Base-by-base conservation (phyloP, 2,888 invertebrate genomes). In the Caenorhabditis panamensis region DNA sequence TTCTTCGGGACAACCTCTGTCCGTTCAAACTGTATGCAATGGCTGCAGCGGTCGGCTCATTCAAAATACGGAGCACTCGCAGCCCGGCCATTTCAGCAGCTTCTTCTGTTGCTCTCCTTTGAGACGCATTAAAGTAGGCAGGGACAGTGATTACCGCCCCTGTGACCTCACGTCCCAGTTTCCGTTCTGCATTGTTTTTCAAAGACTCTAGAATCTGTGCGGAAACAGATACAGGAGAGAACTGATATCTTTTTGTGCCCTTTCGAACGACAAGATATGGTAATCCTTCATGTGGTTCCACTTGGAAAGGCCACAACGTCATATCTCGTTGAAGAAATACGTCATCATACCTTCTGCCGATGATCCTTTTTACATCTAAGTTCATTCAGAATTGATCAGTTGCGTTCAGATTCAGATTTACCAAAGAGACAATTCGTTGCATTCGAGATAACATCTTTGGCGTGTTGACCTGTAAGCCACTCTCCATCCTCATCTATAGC, bases 101-200 rank as follows among this genome's bases (percentile, higher is more conserved):
- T 44, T 83, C 69, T 41, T 79, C 64, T 0, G 83, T 83, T 8
- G 77, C 80, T 58, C 66, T 68, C 31, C 79, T 41, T 53, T 83
- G 83, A 0, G 78, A 37, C 1, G 78, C 77, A n/a, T 68, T 78
- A 47, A 83, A 83, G 44, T 83, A 81, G 0, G 80, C 83, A 1
- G 83, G 83, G 16, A 83, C 83, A 9, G 83, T 83, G 13, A 83
- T 77, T 13, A 83, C 83, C 9, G 83, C 83, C 28, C 47, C 61
- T 9, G 67, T 62, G 22, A 80, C 76, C n/a, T 56, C 54, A 3
- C 64, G 5, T 6, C 81, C 81, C 18, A 72, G 22, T 41, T 81
- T 81, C 24, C 81, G 47, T 20, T 81, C 81, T 1, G 81, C 81
- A 62, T 76, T 81, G 11, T 67, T 53, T 56, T 77, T 81, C 18